These are phyloP conservation scores for Stenotaenia linearis DNA, from an alignment of 2,888 invertebrate genomes.

Conservation along the genomic window DNA sequence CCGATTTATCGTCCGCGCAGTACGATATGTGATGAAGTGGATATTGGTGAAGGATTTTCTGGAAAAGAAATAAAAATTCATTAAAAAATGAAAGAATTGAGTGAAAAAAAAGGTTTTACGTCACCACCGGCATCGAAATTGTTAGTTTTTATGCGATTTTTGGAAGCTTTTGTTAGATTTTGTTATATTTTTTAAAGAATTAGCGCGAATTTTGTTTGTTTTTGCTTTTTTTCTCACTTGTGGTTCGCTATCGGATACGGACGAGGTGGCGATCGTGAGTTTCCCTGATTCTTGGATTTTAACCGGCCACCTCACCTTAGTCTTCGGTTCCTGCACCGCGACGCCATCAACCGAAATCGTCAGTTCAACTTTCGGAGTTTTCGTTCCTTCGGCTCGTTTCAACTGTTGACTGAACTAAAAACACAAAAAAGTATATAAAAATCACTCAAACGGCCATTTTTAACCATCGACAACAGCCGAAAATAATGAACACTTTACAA, in stretches of 20 bases:
- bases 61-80: constrained; percentile 38
- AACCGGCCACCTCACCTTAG: constrained; percentile 49
- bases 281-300: constrained; percentile 21
- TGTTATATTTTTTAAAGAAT: no score
- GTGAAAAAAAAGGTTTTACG: not conserved
- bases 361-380: constrained; percentile 65
- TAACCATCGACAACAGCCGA: no score
- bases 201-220: no score
- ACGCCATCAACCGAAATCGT: constrained; percentile 97
- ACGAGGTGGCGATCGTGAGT: not conserved
- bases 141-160: no score
- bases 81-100: not conserved
- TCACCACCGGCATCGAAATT: no score
- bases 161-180: no score
- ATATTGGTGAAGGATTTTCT: constrained; percentile 83
- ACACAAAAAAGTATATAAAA: constrained; percentile 12
- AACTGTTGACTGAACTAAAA: constrained; percentile 76
- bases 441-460: not conserved
- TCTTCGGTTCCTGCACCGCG: constrained; percentile 72
- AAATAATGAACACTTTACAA: no score
- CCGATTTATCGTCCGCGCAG: constrained; percentile 97
- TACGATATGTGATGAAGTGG: constrained; percentile 96
- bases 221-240: no score
- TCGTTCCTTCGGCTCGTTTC: constrained; percentile 83
- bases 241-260: not conserved